Evolutionary conservation across 1,140 invertebrate species (phyloP), one percentile per base, ranked within the genome.

Genomic region (Frieseomelitta varia): DNA sequence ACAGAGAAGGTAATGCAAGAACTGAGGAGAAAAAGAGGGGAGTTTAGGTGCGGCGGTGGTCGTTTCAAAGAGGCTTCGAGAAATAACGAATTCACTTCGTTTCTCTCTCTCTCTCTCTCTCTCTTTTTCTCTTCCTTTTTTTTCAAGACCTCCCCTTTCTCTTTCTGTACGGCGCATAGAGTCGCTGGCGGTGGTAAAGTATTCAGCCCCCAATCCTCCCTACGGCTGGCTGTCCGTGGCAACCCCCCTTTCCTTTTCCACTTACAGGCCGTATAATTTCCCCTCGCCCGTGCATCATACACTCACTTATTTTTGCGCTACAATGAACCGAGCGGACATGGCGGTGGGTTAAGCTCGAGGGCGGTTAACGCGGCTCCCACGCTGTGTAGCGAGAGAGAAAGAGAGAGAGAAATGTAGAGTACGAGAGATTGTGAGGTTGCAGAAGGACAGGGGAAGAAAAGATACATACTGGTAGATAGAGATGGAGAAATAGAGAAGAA

Each of bases 261-360:
- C 88, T 90, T 88, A 90, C 90, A 87, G 83, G 79, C 85, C 90
- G 87, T 91, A 92, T 92, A 92, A 92, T 92, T 92, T 90, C 88
- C 91, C 91, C 91, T 87, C 80, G 89, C 86, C 86, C 89, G 86
- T 92, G 91, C 91, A 92, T 92, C 91, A 93, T 92, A 93, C 91
- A 93, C 92, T 93, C 91, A 92, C 91, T 92, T 93, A 93, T 93
- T 93, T 93, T 92, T 88, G 90, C 92, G 92, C 91, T 93, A 92
- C 90, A 93, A 91, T 89, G 90, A 92, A 86, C 88, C 90, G 76
- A 75, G 79, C 88, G 87, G 86, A 91, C 90, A 88, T 84, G 82
- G 79, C 74, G 85, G 84, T 88, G 84, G 86, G 88, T 87, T 89
- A 82, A 89, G 81, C 88, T 89, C 81, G 79, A 82, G 80, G 85